phyloP scores from a whole-genome alignment of 2,888 invertebrate genomes.

The Melanargia galathea region DNA sequence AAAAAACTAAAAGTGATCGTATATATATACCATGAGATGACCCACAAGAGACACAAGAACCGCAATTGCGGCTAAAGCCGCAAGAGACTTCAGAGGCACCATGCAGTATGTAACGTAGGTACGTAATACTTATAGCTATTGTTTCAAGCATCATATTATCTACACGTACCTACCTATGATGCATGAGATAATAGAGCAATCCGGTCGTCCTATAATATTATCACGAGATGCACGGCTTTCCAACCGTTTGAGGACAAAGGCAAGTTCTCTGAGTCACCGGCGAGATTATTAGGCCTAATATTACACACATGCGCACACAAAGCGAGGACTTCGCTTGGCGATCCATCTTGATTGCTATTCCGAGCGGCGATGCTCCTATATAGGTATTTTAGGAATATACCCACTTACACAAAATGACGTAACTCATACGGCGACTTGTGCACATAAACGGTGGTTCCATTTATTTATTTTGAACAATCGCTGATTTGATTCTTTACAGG shows the following conservation, averaged over 20 bases:
- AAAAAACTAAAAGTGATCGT: no score
- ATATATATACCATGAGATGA: no score
- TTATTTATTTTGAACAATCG: slow-evolving; percentile 8
- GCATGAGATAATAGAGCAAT: slow-evolving; percentile 14
- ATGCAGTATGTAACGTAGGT: no score
- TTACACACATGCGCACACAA: slow-evolving; percentile 52
- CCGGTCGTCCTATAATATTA: slow-evolving; percentile 27
- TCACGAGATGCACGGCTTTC: slow-evolving; percentile 45
- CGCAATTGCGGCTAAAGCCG: no score
- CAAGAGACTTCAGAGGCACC: no score
- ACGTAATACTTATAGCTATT: no score
- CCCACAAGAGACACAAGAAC: no score
- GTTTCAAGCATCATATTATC: no score
- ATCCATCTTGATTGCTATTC: slow-evolving; percentile 55
- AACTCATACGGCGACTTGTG: slow-evolving; percentile 38
- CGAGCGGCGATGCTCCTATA: slow-evolving; percentile 51
- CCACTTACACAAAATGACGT: slow-evolving; percentile 46
- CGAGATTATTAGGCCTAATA: slow-evolving; percentile 66
- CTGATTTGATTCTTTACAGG: neutral
- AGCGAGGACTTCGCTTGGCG: slow-evolving; percentile 44
- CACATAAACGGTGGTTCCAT: neutral
- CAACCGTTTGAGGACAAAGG: slow-evolving; percentile 60
- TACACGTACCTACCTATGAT: neutral
- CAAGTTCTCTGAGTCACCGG: slow-evolving; percentile 62
- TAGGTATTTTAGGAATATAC: slow-evolving; percentile 47